Conservation (phyloP, 2,797 vertebrate species). For the Potorous gilbertii region DNA sequence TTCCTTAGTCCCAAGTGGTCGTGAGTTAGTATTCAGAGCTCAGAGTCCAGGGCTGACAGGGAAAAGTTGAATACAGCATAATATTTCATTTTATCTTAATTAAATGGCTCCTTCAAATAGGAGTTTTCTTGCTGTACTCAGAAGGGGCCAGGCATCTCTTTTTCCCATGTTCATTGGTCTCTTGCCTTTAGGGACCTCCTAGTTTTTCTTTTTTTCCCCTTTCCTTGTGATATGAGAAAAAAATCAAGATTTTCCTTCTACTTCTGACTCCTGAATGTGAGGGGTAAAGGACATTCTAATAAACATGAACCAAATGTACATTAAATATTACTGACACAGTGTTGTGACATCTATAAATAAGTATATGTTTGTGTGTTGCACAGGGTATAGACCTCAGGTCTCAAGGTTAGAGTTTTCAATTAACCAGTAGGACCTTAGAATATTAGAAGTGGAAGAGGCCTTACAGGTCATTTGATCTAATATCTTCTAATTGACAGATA, state of each 20-base stretch:
- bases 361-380: background rate
- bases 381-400: background rate
- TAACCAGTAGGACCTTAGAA: background rate
- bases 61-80: conserved; percentile 49
- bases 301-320: background rate
- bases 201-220: background rate
- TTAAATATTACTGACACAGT: background rate
- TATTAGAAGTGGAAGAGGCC: background rate
- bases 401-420: background rate
- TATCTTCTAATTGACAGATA: background rate
- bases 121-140: background rate
- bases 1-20: conserved; percentile 60
- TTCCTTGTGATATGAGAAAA: background rate
- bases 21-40: conserved; percentile 55
- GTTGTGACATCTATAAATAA: background rate
- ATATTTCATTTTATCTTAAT: conserved; percentile 71
- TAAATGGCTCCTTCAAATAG: conserved; percentile 58
- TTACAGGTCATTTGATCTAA: background rate
- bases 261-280: background rate
- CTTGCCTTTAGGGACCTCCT: background rate
- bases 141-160: background rate
- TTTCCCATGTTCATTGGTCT: background rate
- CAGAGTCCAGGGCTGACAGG: conserved; percentile 49
- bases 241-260: background rate
- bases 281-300: background rate